Conservation (phyloP, 2,888 invertebrate species). For the Minunthozetes semirufus region DNA sequence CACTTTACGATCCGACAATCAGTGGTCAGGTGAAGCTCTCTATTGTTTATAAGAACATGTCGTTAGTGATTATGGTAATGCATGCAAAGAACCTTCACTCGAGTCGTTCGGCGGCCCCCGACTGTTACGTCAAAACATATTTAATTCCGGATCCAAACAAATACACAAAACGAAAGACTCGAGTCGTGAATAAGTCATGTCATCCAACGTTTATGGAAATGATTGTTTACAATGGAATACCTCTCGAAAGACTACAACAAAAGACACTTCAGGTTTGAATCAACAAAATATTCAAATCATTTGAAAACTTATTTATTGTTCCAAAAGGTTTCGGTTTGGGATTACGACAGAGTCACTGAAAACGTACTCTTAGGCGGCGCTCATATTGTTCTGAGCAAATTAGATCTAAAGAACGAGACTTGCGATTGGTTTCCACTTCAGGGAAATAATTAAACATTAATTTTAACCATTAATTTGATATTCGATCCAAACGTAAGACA, state of each 20-base stretch:
- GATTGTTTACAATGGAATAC: slow-evolving; percentile 46
- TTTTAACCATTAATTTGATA: neutral
- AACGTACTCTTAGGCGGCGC: slow-evolving; percentile 93
- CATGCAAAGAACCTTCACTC: slow-evolving; percentile 79
- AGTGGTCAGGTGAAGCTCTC: slow-evolving; percentile 71
- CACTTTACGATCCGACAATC: slow-evolving; percentile 43
- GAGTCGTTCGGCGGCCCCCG: slow-evolving; percentile 57
- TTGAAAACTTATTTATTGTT: neutral
- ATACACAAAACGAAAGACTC: slow-evolving; percentile 90
- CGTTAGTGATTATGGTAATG: slow-evolving; percentile 72
- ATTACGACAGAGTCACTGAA: slow-evolving; percentile 84
- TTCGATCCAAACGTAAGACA: neutral
- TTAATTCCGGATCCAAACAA: slow-evolving; percentile 85
- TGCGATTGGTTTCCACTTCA: slow-evolving; percentile 77
- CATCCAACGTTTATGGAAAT: slow-evolving; percentile 86
- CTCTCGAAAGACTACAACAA: slow-evolving; percentile 37
- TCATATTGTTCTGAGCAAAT: slow-evolving; percentile 64
- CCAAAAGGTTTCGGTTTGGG: slow-evolving; percentile 61
- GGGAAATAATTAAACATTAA: neutral
- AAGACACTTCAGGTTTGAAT: slow-evolving; percentile 69
- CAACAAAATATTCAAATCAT: neutral
- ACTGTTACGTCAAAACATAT: slow-evolving; percentile 59
- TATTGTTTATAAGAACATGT: slow-evolving; percentile 65
- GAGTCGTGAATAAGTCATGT: slow-evolving; percentile 80
- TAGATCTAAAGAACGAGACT: slow-evolving; percentile 69